Evolutionary conservation across 2,888 invertebrate genomes (phyloP), one percentile per base, ranked within the genome.

Genomic region (Allacma fusca): DNA sequence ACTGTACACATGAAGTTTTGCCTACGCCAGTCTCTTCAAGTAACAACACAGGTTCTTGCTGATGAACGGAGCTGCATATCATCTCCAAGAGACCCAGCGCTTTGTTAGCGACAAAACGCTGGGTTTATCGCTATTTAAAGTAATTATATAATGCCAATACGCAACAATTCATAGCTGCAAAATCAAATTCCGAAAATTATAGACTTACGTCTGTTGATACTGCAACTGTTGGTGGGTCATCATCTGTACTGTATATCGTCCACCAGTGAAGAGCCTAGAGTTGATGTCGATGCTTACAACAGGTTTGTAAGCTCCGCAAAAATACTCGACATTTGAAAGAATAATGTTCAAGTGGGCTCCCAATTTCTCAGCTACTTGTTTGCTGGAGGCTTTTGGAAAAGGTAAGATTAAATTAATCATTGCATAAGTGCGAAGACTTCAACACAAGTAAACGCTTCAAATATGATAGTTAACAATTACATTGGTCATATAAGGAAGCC

Each of bases 11-110:
- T 0, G 96, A 95, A 0, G 99, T 99, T 89, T 99, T 99, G 0
- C 99, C 99, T 0, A 97, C 97, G 68, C 99, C 99, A 0, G 99
- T 99, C 88, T 99, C 99, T 34, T 99, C 99, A 0, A 98, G 97
- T 7, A 99, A 88, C 5, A 99, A 88, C 0, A 98, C 94, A 0
- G 98, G 96, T 86, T 99, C 98, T 70, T 91, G 91, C 71, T 93
- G 90, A 0, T 88, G 88, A 0, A 98, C 91, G 85, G 95, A 94
- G 80, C 93, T 93, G 24, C 95, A 92, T 72, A 99, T 92, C 28
- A 93, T 90, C 88, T 99, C 99, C 59, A 99, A 87, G 68, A 97
- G 89, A 85, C 92, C 0, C 95, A 91, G 76, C 92, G 92, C 44
- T 93, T 90, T 0, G 96, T 97, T 85, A 94, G 94, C 0, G 94